These are phyloP conservation scores for Caenorhabditis sp. DNA, from an alignment of 2,888 invertebrate species.

Conservation along the genomic window DNA sequence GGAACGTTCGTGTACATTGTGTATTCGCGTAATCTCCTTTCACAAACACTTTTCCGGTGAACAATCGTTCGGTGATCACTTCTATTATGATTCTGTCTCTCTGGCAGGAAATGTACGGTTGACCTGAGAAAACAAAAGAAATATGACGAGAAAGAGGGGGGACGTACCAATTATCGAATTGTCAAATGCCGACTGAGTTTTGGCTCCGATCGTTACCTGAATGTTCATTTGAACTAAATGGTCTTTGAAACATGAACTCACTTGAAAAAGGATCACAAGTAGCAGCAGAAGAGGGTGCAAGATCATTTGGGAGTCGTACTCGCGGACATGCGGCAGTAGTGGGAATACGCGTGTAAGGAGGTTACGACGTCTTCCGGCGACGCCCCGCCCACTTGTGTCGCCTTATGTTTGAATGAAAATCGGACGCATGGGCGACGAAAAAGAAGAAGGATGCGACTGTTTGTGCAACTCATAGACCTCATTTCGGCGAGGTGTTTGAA, in stretches of 20 bases:
- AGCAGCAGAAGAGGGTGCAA: slow-evolving; percentile 9
- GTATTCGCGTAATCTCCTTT: slow-evolving; percentile 74
- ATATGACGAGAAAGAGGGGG: neutral
- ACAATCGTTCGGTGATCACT: slow-evolving; percentile 70
- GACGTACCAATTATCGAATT: slow-evolving; percentile 53
- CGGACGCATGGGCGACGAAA: neutral
- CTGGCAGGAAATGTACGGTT: slow-evolving; percentile 70
- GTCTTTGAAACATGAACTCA: neutral
- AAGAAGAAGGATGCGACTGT: slow-evolving; percentile 11
- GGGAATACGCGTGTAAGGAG: slow-evolving; percentile 23
- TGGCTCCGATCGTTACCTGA: slow-evolving; percentile 24
- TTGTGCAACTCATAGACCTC: slow-evolving; percentile 54
- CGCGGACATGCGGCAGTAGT: slow-evolving; percentile 31
- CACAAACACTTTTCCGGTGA: slow-evolving; percentile 74
- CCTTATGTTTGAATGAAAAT: slow-evolving; percentile 32
- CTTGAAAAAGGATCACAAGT: slow-evolving; percentile 1
- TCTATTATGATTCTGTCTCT: slow-evolving; percentile 71
- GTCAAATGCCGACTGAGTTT: slow-evolving; percentile 28
- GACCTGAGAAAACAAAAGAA: slow-evolving; percentile 22
- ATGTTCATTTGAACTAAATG: neutral
- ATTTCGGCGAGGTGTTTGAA: slow-evolving; percentile 19
- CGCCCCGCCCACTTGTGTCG: slow-evolving; percentile 40
- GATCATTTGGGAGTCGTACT: slow-evolving; percentile 43
- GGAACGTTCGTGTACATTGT: slow-evolving; percentile 60
- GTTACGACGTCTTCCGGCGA: slow-evolving; percentile 26